Base-by-base conservation (phyloP, 2,888 invertebrate species). In the Oxystoma pomonae region DNA sequence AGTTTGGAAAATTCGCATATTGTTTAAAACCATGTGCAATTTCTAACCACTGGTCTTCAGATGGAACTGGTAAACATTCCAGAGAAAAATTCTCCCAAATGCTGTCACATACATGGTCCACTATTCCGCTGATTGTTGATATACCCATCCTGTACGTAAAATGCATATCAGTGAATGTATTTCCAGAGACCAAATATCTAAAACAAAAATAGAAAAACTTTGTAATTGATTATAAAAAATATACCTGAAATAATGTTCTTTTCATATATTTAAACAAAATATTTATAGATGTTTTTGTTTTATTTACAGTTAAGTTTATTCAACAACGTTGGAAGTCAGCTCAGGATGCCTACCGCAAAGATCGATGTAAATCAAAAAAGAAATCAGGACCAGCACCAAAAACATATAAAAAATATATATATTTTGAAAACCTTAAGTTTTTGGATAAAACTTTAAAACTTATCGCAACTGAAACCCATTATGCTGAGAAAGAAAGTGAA, bases 171-270 rank as follows among this genome's bases (percentile, higher is more conserved):
- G 64, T 59, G 61, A 67, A 66, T 52, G 52, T 63, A 56, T 55
- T 63, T 56, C 66, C 63, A 60, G 68, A 64, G 53, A 64, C 65
- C 57, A 68, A 64, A 59, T 67, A 68, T 56, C 68, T 22, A 64
- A 65, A n/a, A n/a, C n/a, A n/a, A n/a, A n/a, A n/a, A 20, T 58
- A 59, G 67, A 19, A 57, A 7, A 7, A 35, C 3, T 35, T 35
- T 35, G 35, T 35, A 35, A 35, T 35, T 12, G 35, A 35, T 35
- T 35, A 7, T 35, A 7, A n/a, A n/a, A n/a, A n/a, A n/a, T n/a
- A n/a, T n/a, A n/a, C n/a, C n/a, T n/a, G n/a, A n/a, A n/a, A n/a
- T n/a, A n/a, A n/a, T n/a, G n/a, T n/a, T n/a, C n/a, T n/a, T n/a
- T n/a, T n/a, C n/a, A n/a, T n/a, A n/a, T n/a, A n/a, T n/a, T n/a